Conservation (phyloP, 2,888 invertebrate species). For the Odontocerum albicorne region DNA sequence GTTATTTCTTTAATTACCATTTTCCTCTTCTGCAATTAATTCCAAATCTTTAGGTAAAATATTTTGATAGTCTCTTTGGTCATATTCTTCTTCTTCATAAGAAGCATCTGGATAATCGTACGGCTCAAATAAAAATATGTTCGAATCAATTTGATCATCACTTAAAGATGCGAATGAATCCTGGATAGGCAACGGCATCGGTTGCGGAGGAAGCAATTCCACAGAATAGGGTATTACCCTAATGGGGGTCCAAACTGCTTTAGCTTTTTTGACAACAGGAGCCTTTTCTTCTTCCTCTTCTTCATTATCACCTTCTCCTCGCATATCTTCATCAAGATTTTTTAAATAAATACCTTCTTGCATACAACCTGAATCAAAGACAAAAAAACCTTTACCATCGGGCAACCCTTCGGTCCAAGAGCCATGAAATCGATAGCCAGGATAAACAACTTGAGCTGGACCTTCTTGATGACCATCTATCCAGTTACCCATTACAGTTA, state of each 20-base stretch:
- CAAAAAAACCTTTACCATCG: constrained; percentile 73
- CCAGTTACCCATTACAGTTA: constrained; percentile 75
- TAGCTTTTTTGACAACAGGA: constrained; percentile 49
- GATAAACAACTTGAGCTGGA: constrained; percentile 71
- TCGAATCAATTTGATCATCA: constrained; percentile 8
- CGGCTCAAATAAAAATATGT: constrained; percentile 13
- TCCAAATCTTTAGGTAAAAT: too few relatives aligned
- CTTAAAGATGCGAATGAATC: constrained; percentile 62
- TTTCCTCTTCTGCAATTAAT: too few relatives aligned
- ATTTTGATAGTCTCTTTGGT: background rate
- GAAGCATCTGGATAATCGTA: background rate
- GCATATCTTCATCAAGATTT: constrained; percentile 48
- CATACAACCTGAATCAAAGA: constrained; percentile 75
- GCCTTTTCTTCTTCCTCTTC: constrained; percentile 49
- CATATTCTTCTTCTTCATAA: constrained; percentile 3
- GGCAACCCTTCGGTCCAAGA: constrained; percentile 70
- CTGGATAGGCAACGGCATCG: constrained; percentile 64
- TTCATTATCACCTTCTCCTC: constrained; percentile 46
- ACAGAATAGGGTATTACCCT: constrained; percentile 68
- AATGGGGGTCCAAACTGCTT: constrained; percentile 66
- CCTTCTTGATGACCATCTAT: constrained; percentile 72
- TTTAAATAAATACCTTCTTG: constrained; percentile 71
- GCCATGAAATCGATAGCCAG: constrained; percentile 69
- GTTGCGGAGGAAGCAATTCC: constrained; percentile 70
- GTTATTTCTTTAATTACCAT: too few relatives aligned